Evolutionary conservation across 2,113 vertebrate genomes (phyloP).

Genomic region (Triplophysa rosa): DNA sequence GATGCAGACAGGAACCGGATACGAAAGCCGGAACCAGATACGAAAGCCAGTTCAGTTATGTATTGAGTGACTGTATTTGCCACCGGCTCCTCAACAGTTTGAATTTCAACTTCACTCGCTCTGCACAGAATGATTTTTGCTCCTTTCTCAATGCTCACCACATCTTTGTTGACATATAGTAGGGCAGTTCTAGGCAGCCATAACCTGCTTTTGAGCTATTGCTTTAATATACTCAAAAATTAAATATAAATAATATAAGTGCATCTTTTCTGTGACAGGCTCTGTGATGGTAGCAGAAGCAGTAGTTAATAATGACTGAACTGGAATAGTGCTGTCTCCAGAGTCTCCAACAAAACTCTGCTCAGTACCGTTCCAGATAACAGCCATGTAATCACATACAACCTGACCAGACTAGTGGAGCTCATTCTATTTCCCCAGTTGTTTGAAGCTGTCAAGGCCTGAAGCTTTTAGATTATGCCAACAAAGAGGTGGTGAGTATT

Average conservation of each 20-base stretch:
- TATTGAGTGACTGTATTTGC: not conserved
- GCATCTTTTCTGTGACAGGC: not conserved
- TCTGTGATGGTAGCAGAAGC: not conserved
- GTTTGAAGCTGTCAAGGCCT: slow-evolving; percentile 25
- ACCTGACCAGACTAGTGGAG: slow-evolving; percentile 19
- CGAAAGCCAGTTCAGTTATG: too few species aligned
- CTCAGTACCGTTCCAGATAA: slow-evolving; percentile 36
- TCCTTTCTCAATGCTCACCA: slow-evolving; percentile 3
- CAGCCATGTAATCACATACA: slow-evolving; percentile 43
- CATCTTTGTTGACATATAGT: not conserved
- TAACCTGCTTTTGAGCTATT: too few species aligned
- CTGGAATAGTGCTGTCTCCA: slow-evolving; percentile 11
- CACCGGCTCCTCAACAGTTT: slow-evolving; percentile 8
- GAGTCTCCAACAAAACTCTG: slow-evolving; percentile 1
- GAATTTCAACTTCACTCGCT: slow-evolving; percentile 1
- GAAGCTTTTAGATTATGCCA: slow-evolving; percentile 1
- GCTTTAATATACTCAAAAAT: not conserved
- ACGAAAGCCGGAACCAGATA: too few species aligned
- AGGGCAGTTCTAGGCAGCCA: too few species aligned
- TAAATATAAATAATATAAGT: not conserved
- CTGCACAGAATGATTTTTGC: not conserved
- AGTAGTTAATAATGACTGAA: slow-evolving; percentile 21
- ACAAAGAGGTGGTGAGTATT: not conserved
- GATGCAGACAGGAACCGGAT: too few species aligned
- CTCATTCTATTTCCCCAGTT: slow-evolving; percentile 35